A percentile compares a stretch with the other conserved stretches of the same genome.
These are phyloP conservation scores for Daktulosphaira vitifoliae DNA, from an alignment of 1,140 invertebrate species.

Conservation along the genomic window DNA sequence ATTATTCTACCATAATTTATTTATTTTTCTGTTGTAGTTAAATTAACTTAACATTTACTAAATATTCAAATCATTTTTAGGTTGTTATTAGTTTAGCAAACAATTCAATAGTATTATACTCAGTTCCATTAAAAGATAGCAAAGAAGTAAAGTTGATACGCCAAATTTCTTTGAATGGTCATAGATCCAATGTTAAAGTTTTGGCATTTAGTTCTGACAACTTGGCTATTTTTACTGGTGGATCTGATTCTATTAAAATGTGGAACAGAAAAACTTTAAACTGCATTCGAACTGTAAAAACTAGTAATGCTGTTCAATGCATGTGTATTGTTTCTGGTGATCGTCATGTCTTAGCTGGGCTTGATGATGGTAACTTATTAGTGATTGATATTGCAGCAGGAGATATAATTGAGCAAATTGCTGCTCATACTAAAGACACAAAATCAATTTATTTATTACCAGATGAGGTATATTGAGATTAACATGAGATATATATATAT, in stretches of 20 bases:
- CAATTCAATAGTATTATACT: slow-evolving; percentile 61
- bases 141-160: slow-evolving; percentile 49
- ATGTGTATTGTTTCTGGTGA: slow-evolving; percentile 86
- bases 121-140: slow-evolving; percentile 47
- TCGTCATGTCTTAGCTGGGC: slow-evolving; percentile 77
- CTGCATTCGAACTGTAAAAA: slow-evolving; percentile 71
- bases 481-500: no score
- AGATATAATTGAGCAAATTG: slow-evolving; percentile 63
- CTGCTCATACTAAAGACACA: slow-evolving; percentile 70
- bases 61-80: slow-evolving; percentile 37
- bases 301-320: slow-evolving; percentile 55
- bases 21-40: no score
- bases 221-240: slow-evolving; percentile 71
- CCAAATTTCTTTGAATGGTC: slow-evolving; percentile 59
- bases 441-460: slow-evolving; percentile 68
- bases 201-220: slow-evolving; percentile 87
- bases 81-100: slow-evolving; percentile 53
- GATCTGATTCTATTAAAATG: slow-evolving; percentile 78
- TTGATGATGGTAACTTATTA: slow-evolving; percentile 76
- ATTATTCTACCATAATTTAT: no score
- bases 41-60: no score
- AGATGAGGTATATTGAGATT: slow-evolving; percentile 58
- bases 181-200: slow-evolving; percentile 78
- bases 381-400: slow-evolving; percentile 80
- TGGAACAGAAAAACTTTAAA: slow-evolving; percentile 80